Evolutionary conservation across 2,797 vertebrate species (phyloP).

Genomic region (Cygnus olor): DNA sequence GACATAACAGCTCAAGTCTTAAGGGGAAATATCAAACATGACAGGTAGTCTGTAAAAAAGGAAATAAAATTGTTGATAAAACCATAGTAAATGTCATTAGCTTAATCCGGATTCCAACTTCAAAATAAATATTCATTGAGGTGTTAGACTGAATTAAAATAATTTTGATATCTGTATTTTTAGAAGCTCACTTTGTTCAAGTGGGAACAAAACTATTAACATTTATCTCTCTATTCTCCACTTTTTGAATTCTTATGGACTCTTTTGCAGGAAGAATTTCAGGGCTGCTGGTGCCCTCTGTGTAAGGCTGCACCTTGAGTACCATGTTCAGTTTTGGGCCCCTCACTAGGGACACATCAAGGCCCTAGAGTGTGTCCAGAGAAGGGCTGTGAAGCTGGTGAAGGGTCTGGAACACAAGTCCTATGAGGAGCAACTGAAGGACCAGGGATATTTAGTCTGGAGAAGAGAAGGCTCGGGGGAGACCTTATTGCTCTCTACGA

Average conservation of each 20-base stretch:
- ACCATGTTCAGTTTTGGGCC: no score
- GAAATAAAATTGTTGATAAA: not conserved
- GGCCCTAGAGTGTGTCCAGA: no score
- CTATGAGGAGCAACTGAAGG: no score
- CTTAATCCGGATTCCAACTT: not conserved
- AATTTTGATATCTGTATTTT: not conserved
- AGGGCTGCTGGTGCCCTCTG: not conserved
- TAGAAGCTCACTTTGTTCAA: not conserved
- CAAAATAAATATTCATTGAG: not conserved
- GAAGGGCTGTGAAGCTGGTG: no score
- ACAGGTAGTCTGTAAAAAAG: not conserved
- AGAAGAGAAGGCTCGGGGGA: no score
- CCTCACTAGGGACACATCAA: no score
- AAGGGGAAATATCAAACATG: not conserved
- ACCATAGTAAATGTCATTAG: not conserved
- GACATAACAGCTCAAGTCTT: not conserved
- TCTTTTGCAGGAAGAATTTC: not conserved
- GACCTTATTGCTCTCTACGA: no score
- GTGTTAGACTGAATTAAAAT: not conserved
- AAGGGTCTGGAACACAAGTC: no score
- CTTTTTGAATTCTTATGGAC: not conserved
- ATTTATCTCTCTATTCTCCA: not conserved
- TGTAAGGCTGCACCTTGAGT: not conserved
- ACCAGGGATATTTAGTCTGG: no score
- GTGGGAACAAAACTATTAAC: not conserved